Evolutionary conservation across 1,140 invertebrate species (phyloP).

Genomic region (Papilio helenus): DNA sequence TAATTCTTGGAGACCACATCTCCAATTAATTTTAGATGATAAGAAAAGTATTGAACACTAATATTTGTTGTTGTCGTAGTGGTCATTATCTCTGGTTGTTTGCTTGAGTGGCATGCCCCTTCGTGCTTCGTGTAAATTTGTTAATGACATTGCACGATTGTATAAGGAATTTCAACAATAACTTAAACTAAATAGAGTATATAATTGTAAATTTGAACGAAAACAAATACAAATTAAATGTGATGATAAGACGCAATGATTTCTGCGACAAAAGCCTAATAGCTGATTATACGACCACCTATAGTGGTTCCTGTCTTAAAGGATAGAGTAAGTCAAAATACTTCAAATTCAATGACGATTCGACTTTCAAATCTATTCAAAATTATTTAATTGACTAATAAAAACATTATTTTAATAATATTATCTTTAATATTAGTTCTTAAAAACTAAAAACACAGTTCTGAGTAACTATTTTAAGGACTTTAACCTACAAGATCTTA

Average conservation of each 20-base stretch:
- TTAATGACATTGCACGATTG: not conserved
- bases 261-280: too few relatives aligned
- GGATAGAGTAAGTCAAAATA: not conserved
- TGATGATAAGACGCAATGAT: too few relatives aligned
- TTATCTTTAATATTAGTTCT: not conserved
- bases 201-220: too few relatives aligned
- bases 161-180: too few relatives aligned
- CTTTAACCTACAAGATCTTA: not conserved
- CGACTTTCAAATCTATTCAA: not conserved
- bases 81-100: conserved; percentile 44
- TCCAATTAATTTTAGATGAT: not conserved
- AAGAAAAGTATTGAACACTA: not conserved
- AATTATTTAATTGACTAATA: not conserved
- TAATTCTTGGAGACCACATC: conserved; percentile 13
- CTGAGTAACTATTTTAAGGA: not conserved
- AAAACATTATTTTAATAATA: not conserved
- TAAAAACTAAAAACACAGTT: not conserved
- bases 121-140: conserved; percentile 44
- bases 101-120: conserved; percentile 43
- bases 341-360: not conserved
- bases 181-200: too few relatives aligned
- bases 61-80: conserved; percentile 34
- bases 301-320: not conserved
- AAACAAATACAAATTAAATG: too few relatives aligned
- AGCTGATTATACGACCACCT: not conserved